These are phyloP conservation scores for Volucella zonaria DNA, from an alignment of 2,888 invertebrate species.

Conservation along the genomic window DNA sequence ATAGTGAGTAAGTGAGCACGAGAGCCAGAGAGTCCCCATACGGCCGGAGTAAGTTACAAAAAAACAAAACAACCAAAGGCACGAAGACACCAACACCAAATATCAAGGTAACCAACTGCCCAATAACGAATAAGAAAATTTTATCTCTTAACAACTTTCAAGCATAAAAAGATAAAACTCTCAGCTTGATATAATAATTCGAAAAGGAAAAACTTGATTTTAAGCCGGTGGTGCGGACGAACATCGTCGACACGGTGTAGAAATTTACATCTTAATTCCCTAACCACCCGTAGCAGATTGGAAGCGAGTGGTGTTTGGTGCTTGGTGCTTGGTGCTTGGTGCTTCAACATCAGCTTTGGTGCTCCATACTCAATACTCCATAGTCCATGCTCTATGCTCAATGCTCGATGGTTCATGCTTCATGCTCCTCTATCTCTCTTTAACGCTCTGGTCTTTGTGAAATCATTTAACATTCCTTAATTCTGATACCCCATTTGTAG, in stretches of 20 bases:
- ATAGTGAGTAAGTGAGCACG: conserved; percentile 73
- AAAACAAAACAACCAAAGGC: too few species aligned
- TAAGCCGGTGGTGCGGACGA: conserved; percentile 74
- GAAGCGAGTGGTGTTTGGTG: conserved; percentile 49
- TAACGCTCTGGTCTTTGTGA: conserved; percentile 38
- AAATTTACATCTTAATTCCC: conserved; percentile 74
- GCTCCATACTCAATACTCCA: neutral
- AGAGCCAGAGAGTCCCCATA: conserved; percentile 50
- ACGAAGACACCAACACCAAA: too few species aligned
- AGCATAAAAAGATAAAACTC: conserved; percentile 74
- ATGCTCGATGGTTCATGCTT: neutral
- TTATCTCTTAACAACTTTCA: conserved; percentile 73
- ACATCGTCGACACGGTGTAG: conserved; percentile 74
- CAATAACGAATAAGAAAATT: conserved; percentile 73
- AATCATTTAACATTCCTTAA: conserved; percentile 74
- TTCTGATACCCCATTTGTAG: conserved; percentile 58
- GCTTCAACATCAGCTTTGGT: conserved; percentile 6
- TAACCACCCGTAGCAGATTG: conserved; percentile 74
- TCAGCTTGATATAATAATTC: conserved; percentile 74
- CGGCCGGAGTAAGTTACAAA: too few species aligned
- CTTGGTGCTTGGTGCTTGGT: conserved; percentile 22
- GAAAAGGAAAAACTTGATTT: conserved; percentile 68
- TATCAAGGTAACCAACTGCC: conserved; percentile 21
- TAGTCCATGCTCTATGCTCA: neutral
- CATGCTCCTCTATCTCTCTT: neutral